These are phyloP conservation scores for Seira ritae DNA, from an alignment of 2,888 invertebrate genomes.

Conservation along the genomic window DNA sequence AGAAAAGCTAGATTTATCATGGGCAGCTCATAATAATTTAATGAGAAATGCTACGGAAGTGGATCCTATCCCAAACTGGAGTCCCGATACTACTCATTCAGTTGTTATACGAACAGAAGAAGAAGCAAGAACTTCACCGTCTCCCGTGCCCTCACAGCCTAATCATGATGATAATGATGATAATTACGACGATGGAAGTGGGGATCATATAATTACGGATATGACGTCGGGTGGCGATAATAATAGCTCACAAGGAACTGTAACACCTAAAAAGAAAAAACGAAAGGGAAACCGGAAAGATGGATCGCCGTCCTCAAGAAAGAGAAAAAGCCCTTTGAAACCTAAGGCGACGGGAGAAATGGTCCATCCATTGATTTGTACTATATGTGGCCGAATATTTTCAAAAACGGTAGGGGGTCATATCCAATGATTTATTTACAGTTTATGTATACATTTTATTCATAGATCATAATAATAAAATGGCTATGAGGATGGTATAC, in stretches of 20 bases:
- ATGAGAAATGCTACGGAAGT: slow-evolving; percentile 6
- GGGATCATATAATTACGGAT: background rate
- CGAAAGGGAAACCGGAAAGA: background rate
- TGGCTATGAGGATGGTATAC: no score
- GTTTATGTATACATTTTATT: no score
- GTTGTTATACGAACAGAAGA: slow-evolving; percentile 9
- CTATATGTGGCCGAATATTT: slow-evolving; percentile 39
- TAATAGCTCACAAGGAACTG: background rate
- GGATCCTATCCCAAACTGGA: slow-evolving; percentile 1
- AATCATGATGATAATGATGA: slow-evolving; percentile 7
- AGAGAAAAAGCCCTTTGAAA: no score
- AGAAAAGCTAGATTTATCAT: slow-evolving; percentile 17
- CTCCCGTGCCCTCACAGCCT: background rate
- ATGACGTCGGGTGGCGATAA: background rate
- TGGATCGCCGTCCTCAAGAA: no score
- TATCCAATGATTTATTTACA: no score
- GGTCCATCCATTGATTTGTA: slow-evolving; percentile 20
- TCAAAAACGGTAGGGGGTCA: slow-evolving; percentile 27
- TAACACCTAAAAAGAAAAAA: background rate
- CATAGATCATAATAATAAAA: no score
- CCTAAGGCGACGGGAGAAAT: no score
- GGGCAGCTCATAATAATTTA: slow-evolving; percentile 25
- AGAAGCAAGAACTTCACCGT: background rate
- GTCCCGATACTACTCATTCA: no score
- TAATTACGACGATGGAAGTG: background rate